These are phyloP conservation scores for Cataglyphis cursor DNA, from an alignment of 2,888 invertebrate species.

Conservation along the genomic window DNA sequence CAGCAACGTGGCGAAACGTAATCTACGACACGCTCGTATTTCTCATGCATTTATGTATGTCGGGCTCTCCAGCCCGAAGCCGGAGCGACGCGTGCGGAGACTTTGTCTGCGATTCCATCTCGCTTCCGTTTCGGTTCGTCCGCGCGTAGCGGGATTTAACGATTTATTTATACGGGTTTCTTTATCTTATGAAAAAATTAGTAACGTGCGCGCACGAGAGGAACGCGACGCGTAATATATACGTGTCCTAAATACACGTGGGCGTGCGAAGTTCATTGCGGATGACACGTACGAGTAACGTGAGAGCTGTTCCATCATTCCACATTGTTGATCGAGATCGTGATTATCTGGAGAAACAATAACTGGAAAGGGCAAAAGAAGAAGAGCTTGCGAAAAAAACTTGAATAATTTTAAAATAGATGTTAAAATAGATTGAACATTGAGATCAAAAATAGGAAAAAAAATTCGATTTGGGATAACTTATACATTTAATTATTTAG, in stretches of 20 bases:
- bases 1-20: constrained; percentile 25
- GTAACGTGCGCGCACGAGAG: neutral
- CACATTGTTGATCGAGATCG: neutral
- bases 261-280: neutral
- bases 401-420: neutral
- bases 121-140: constrained; percentile 43
- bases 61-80: constrained; percentile 25
- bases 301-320: constrained; percentile 69
- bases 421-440: neutral
- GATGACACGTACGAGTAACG: constrained; percentile 68
- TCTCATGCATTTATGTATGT: constrained; percentile 52
- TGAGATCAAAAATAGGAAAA: neutral
- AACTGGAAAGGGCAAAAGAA: no score
- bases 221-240: neutral
- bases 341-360: neutral
- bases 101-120: constrained; percentile 46
- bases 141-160: constrained; percentile 28
- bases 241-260: constrained; percentile 19
- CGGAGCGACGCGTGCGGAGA: constrained; percentile 35
- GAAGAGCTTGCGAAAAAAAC: neutral
- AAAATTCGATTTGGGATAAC: neutral
- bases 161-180: constrained; percentile 1
- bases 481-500: neutral
- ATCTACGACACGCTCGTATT: constrained; percentile 39
- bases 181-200: constrained; percentile 41